These are phyloP conservation scores for Pimpla rufipes DNA, from an alignment of 2,888 invertebrate genomes.

Conservation along the genomic window DNA sequence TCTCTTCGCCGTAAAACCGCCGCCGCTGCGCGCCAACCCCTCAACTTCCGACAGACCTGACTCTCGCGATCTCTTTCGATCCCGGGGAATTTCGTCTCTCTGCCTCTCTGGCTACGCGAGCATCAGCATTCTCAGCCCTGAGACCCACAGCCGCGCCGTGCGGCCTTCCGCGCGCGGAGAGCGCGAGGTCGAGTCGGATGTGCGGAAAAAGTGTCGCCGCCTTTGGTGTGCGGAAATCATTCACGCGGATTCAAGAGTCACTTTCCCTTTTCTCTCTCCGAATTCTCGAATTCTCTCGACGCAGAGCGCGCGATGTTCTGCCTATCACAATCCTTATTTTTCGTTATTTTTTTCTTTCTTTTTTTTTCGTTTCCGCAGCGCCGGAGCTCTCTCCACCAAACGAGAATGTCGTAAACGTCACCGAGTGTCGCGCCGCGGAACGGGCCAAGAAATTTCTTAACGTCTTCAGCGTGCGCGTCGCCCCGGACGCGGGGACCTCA, in stretches of 20 bases:
- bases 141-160: too few relatives aligned
- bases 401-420: constrained; percentile 70
- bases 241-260: constrained; percentile 19
- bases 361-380: constrained; percentile 22
- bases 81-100: neutral
- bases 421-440: constrained; percentile 63
- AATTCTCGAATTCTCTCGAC: constrained; percentile 47
- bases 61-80: constrained; percentile 20
- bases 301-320: constrained; percentile 30
- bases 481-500: constrained; percentile 61
- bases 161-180: too few relatives aligned
- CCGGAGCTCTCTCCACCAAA: constrained; percentile 60
- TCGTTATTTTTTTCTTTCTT: constrained; percentile 36
- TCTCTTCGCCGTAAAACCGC: constrained; percentile 67
- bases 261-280: constrained; percentile 16
- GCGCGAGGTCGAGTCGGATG: too few relatives aligned
- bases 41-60: constrained; percentile 36
- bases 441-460: constrained; percentile 68
- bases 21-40: constrained; percentile 55
- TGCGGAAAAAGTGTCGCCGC: too few relatives aligned
- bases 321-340: too few relatives aligned
- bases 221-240: constrained; percentile 20
- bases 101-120: neutral
- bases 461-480: constrained; percentile 67
- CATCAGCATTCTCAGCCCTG: constrained; percentile 8